Evolutionary conservation across 2,888 invertebrate species (phyloP).

Genomic region (Catocala nupta): DNA sequence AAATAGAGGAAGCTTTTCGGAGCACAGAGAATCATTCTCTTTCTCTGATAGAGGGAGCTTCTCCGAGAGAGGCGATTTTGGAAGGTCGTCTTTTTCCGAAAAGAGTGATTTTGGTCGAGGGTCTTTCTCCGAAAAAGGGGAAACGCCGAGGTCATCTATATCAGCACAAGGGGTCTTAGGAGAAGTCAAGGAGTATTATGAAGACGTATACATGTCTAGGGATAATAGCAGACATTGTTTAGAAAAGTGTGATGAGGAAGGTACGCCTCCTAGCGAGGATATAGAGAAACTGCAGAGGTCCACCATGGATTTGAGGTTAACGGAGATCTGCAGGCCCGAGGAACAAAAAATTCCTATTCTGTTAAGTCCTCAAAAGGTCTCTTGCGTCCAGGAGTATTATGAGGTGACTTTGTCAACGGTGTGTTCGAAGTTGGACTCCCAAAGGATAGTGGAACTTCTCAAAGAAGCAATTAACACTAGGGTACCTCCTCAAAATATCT

Average conservation of each 20-base stretch:
- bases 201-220: slow-evolving; percentile 77
- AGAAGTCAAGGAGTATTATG: slow-evolving; percentile 79
- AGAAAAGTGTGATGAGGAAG: slow-evolving; percentile 73
- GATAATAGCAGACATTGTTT: slow-evolving; percentile 69
- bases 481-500: slow-evolving; percentile 89
- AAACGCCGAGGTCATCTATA: slow-evolving; percentile 81
- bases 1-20: slow-evolving; percentile 84
- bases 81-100: slow-evolving; percentile 83
- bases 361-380: slow-evolving; percentile 77
- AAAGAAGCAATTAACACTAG: slow-evolving; percentile 93
- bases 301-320: slow-evolving; percentile 79
- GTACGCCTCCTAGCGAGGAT: slow-evolving; percentile 62
- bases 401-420: slow-evolving; percentile 93
- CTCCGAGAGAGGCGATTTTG: slow-evolving; percentile 80
- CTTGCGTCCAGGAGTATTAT: slow-evolving; percentile 83
- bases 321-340: slow-evolving; percentile 75
- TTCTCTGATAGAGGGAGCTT: slow-evolving; percentile 83
- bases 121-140: slow-evolving; percentile 80
- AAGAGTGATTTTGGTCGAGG: slow-evolving; percentile 84
- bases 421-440: slow-evolving; percentile 93
- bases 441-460: slow-evolving; percentile 92
- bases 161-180: slow-evolving; percentile 81
- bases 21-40: slow-evolving; percentile 81
- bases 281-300: slow-evolving; percentile 80
- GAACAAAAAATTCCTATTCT: slow-evolving; percentile 74